These are phyloP conservation scores for Arvicola amphibius DNA, from an alignment of 2,797 vertebrate genomes.

Conservation along the genomic window DNA sequence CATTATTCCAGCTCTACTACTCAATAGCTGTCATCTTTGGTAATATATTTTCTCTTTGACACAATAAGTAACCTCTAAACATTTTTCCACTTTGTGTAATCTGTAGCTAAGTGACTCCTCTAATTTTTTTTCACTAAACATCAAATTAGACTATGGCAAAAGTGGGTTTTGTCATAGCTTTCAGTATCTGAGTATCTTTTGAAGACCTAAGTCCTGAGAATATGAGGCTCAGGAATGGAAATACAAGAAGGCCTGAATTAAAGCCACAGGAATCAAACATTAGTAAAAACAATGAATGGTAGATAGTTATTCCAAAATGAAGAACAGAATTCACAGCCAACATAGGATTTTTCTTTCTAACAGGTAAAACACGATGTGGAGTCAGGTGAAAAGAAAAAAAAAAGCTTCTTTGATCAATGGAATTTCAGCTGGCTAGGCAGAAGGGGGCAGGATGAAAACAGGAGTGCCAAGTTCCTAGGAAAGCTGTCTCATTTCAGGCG, in stretches of 20 bases:
- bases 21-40: neutral
- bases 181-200: constrained; percentile 41
- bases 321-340: constrained; percentile 6
- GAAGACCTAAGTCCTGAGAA: constrained; percentile 13
- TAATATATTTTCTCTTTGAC: neutral
- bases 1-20: neutral
- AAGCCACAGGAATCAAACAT: constrained; percentile 1
- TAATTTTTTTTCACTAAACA: neutral
- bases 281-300: constrained; percentile 13
- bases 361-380: neutral
- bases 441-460: neutral
- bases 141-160: constrained; percentile 15
- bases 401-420: neutral
- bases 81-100: neutral
- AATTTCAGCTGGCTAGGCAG: neutral
- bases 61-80: constrained; percentile 4
- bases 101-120: neutral
- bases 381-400: constrained; percentile 24
- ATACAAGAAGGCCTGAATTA: neutral
- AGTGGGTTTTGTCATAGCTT: neutral
- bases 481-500: neutral
- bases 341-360: constrained; percentile 13
- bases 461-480: neutral
- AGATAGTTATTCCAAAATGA: constrained; percentile 6
- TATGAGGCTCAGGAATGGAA: neutral